These are phyloP conservation scores for Microctenopoma stevenorrisi DNA, from an alignment of 2,797 vertebrate genomes.

Conservation along the genomic window DNA sequence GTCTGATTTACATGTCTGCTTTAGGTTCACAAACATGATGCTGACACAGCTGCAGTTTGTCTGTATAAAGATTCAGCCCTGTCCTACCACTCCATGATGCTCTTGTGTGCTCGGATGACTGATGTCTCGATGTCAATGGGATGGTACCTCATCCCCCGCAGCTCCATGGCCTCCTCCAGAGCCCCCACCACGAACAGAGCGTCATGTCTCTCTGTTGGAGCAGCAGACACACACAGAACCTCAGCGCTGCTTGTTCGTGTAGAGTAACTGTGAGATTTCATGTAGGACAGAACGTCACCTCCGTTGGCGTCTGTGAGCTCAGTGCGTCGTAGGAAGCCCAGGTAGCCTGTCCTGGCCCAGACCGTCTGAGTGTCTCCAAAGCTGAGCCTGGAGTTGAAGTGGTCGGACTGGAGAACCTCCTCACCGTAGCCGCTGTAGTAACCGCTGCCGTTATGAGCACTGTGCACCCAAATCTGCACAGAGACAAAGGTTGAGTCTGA, in stretches of 20 bases:
- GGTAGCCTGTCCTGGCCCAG: slow-evolving; percentile 96
- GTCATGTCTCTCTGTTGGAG: slow-evolving; percentile 90
- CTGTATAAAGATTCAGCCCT: neutral
- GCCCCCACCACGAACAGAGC: slow-evolving; percentile 97
- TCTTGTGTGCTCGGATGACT: slow-evolving; percentile 96
- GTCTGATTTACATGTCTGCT: too few relatives aligned
- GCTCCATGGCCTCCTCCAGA: slow-evolving; percentile 98
- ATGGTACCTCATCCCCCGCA: slow-evolving; percentile 97
- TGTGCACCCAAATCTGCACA: slow-evolving; percentile 97
- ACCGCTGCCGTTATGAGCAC: slow-evolving; percentile 95
- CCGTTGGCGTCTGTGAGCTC: slow-evolving; percentile 98
- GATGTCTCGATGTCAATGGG: slow-evolving; percentile 99
- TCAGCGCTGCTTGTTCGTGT: fast-evolving
- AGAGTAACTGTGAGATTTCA: neutral
- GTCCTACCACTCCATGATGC: slow-evolving; percentile 95
- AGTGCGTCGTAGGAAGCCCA: slow-evolving; percentile 96
- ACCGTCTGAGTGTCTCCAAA: slow-evolving; percentile 97
- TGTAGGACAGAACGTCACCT: slow-evolving; percentile 75
- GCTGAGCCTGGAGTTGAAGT: slow-evolving; percentile 95
- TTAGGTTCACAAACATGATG: too few relatives aligned
- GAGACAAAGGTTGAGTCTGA: neutral
- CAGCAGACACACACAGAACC: neutral
- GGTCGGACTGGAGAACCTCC: slow-evolving; percentile 95
- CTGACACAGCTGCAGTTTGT: too few relatives aligned
- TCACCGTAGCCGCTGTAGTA: slow-evolving; percentile 98